Base-by-base conservation (phyloP, 1,140 invertebrate genomes). In the Caenorhabditis latens region DNA sequence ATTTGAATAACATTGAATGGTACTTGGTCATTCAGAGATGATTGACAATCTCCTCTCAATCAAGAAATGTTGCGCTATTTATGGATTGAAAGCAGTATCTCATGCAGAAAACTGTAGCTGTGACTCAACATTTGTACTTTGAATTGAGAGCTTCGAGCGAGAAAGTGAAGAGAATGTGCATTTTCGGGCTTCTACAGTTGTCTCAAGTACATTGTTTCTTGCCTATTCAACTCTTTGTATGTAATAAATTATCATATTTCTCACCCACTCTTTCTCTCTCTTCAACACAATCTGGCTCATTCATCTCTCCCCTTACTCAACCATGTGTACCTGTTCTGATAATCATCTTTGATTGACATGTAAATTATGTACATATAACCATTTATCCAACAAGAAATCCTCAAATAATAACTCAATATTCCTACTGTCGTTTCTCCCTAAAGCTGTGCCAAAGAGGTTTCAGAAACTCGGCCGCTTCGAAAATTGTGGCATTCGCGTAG, bases 401-500 rank as follows among this genome's bases (percentile, higher is more conserved):
- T 32, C 32, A 14, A 53, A 53, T 16, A 53, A 53, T 9, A 53
- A 53, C 16, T 14, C 11, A 53, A 58, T 84, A 55, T 57, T 67
- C 43, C 24, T 86, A 75, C 11, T 86, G 32, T n/a, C 79, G 42
- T 48, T 75, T 57, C 2, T 79, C 46, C n/a, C n/a, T 86, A 50
- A 57, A 86, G 6, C 83, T 5, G 8, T 63, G 40, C 75, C 75
- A 86, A 9, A 86, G 24, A 4, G 86, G 86, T 24, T 67, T 58
- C 14, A 86, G 14, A 65, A 83, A 86, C 13, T 86, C 86, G 4
- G 75, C 32, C 13, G 86, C 86, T 67, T 86, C 65, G 21, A 79
- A 86, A 65, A 83, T 83, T 9, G 86, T 86, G 5, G 86, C 86
- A 83, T 86, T 86, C 40, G 57, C 61, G 32, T 86, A 71, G 14